Conservation (phyloP, 1,140 invertebrate genomes). For the Meloidogyne floridensis region DNA sequence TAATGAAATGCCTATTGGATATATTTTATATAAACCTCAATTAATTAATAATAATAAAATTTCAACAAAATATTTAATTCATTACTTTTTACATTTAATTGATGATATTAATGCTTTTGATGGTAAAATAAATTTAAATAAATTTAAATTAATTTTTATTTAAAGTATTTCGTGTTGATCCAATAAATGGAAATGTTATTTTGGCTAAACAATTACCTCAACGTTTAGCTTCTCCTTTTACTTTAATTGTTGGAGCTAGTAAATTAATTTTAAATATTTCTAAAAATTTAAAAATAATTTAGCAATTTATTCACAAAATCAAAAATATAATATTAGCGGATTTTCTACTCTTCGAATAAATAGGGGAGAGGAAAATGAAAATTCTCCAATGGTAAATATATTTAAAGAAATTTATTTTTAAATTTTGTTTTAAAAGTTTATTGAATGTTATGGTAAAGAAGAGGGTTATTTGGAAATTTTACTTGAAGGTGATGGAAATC, state of each 20-base stretch:
- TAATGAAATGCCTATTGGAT: constrained; percentile 6
- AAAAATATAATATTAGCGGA: background rate
- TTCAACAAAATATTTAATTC: background rate
- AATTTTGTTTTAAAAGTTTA: background rate
- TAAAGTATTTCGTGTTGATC: constrained; percentile 44
- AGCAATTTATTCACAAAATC: background rate
- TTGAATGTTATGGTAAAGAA: background rate
- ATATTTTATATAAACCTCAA: constrained; percentile 1
- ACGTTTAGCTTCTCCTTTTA: constrained; percentile 21
- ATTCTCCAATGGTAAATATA: background rate
- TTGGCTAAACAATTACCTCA: constrained; percentile 30
- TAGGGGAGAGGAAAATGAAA: constrained; percentile 22
- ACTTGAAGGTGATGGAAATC: background rate
- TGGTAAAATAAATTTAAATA: background rate
- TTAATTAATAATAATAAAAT: background rate
- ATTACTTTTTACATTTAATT: constrained; percentile 4
- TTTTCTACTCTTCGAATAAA: constrained; percentile 18
- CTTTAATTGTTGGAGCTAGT: constrained; percentile 22
- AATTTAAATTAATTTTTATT: background rate
- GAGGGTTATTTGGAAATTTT: background rate
- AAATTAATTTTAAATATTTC: background rate
- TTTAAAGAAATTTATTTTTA: background rate
- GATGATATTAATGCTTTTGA: background rate
- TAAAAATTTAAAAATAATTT: background rate
- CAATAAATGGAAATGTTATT: constrained; percentile 38